These are phyloP conservation scores for Terebella lapidaria DNA, from an alignment of 2,888 invertebrate species.

Conservation along the genomic window DNA sequence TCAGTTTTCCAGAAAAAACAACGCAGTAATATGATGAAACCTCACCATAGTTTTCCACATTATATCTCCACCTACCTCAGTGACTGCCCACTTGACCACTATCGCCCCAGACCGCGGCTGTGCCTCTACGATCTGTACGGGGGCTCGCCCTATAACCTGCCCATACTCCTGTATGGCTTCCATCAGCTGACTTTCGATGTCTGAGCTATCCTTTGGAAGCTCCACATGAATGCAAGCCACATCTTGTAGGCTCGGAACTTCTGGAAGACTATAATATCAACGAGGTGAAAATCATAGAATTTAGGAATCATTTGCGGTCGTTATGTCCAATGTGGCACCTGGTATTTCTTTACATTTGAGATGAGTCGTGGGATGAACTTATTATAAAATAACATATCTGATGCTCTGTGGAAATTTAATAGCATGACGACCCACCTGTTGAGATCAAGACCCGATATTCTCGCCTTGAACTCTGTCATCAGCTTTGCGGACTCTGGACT, in stretches of 20 bases:
- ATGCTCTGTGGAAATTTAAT: too few species aligned
- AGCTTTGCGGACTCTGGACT: too few species aligned
- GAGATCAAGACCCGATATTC: too few species aligned
- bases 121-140: slow-evolving; percentile 57
- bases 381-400: too few species aligned
- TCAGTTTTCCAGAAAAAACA: too few species aligned
- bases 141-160: slow-evolving; percentile 42
- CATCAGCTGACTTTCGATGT: slow-evolving; percentile 26
- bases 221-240: slow-evolving; percentile 59
- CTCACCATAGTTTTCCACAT: too few species aligned
- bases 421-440: too few species aligned
- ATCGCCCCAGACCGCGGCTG: slow-evolving; percentile 59
- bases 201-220: slow-evolving; percentile 35
- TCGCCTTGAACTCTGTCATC: too few species aligned
- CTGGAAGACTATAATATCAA: slow-evolving; percentile 59
- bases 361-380: too few species aligned
- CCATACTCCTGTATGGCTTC: slow-evolving; percentile 38
- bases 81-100: slow-evolving; percentile 58
- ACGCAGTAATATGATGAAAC: too few species aligned
- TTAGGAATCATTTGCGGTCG: too few species aligned
- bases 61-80: slow-evolving; percentile 21
- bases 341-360: background rate
- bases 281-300: background rate
- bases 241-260: slow-evolving; percentile 59
- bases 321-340: too few species aligned